Evolutionary conservation across 2,113 vertebrate species (phyloP).

Genomic region (Lepus americanus): DNA sequence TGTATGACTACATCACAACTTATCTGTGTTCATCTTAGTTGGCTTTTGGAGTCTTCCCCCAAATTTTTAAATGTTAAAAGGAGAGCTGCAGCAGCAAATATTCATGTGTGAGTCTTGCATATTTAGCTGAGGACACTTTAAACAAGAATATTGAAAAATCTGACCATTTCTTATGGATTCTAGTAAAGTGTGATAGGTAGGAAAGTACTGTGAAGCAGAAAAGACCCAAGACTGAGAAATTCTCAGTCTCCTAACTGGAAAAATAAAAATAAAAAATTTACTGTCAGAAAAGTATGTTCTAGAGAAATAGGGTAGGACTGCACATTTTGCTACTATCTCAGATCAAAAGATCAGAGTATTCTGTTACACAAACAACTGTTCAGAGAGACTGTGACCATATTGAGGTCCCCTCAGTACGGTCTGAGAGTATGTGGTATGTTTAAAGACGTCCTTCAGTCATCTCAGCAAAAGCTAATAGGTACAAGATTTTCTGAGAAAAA

Average conservation of each 20-base stretch:
- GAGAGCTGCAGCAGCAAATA: background rate
- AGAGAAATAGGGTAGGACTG: background rate
- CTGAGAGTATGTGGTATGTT: background rate
- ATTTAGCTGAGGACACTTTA: background rate
- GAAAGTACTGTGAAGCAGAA: background rate
- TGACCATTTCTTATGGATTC: background rate
- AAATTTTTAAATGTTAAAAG: slow-evolving; percentile 8
- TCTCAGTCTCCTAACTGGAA: background rate
- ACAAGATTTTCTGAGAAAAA: background rate
- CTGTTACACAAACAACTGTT: background rate
- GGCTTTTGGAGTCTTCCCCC: background rate
- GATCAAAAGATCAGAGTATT: background rate
- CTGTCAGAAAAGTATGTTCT: background rate
- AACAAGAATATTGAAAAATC: background rate
- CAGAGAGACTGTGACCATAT: background rate
- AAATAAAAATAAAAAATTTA: background rate
- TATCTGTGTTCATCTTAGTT: background rate
- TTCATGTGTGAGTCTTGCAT: background rate
- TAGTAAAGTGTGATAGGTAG: background rate
- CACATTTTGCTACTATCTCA: background rate
- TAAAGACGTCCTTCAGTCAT: background rate
- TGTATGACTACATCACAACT: background rate
- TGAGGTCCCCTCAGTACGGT: background rate
- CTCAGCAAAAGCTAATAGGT: background rate
- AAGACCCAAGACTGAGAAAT: background rate